phyloP scores from a whole-genome alignment of 2,113 vertebrate species.

The Fregata magnificens region DNA sequence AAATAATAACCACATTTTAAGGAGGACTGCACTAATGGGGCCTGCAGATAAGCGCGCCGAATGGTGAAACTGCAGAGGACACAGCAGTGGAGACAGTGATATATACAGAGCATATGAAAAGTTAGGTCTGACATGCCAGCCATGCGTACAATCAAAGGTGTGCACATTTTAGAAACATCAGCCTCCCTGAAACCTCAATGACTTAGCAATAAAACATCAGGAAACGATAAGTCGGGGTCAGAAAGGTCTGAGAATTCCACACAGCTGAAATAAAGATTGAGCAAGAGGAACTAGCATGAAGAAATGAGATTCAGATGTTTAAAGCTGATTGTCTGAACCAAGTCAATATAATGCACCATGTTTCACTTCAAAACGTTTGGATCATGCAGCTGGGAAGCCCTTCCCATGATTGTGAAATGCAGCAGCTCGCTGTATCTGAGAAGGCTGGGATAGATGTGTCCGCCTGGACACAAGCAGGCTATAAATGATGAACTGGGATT shows the following conservation, averaged over 20 bases:
- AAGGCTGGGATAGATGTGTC: constrained; percentile 4
- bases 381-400: constrained; percentile 36
- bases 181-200: constrained; percentile 14
- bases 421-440: neutral
- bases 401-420: constrained; percentile 62
- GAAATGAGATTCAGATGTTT: constrained; percentile 69
- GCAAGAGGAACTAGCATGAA: constrained; percentile 63
- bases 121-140: neutral
- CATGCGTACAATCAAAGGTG: constrained; percentile 32
- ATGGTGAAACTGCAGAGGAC: neutral
- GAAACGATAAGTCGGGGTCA: neutral
- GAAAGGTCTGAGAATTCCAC: constrained; percentile 54
- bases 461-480: neutral
- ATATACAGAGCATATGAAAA: neutral
- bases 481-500: neutral
- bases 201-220: constrained; percentile 35
- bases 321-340: constrained; percentile 47
- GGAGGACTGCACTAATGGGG: constrained; percentile 6
- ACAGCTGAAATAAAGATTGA: constrained; percentile 62
- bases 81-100: constrained; percentile 16
- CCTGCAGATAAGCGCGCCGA: neutral
- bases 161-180: constrained; percentile 23
- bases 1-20: constrained; percentile 63
- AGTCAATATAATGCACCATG: constrained; percentile 58
- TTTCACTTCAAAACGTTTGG: constrained; percentile 62